Percentiles rank a stretch among this genome's conserved stretches.
Conservation (phyloP, 2,113 vertebrate genomes). For the Mirounga angustirostris region DNA sequence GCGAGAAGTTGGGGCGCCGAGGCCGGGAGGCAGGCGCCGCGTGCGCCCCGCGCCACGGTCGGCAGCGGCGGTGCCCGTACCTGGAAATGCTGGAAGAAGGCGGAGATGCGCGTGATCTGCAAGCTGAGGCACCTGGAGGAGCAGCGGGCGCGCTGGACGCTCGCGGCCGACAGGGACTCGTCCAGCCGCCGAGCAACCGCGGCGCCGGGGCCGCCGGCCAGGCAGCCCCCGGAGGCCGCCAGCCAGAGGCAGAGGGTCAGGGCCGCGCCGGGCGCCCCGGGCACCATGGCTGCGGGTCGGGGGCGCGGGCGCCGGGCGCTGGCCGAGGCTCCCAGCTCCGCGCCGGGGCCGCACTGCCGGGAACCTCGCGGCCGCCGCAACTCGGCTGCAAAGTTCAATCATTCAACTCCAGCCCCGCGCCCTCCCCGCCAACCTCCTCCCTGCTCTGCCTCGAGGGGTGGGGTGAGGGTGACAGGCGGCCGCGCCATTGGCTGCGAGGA, state of each 20-base stretch:
- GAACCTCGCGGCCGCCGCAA: conserved; percentile 76
- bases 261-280: conserved; percentile 84
- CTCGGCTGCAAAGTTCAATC: conserved; percentile 86
- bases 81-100: conserved; percentile 96
- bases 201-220: conserved; percentile 76
- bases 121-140: conserved; percentile 96
- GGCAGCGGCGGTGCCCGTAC: conserved; percentile 83
- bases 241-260: conserved; percentile 92
- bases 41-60: not conserved
- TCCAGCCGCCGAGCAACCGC: conserved; percentile 90
- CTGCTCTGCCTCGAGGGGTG: conserved; percentile 62
- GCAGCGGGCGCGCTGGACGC: conserved; percentile 94
- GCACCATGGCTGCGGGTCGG: conserved; percentile 87
- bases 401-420: conserved; percentile 76
- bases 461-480: conserved; percentile 71
- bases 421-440: conserved; percentile 29
- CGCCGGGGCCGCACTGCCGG: conserved; percentile 38
- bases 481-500: conserved; percentile 80
- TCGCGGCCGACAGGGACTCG: conserved; percentile 91
- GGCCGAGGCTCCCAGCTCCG: conserved; percentile 43
- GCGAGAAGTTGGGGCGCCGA: not conserved
- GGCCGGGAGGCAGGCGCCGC: not conserved
- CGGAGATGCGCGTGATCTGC: conserved; percentile 97
- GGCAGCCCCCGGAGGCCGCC: conserved; percentile 88
- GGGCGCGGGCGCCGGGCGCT: conserved; percentile 47